Evolutionary conservation across 2,888 invertebrate species (phyloP).

Genomic region (Dimorphilus gyrociliatus): DNA sequence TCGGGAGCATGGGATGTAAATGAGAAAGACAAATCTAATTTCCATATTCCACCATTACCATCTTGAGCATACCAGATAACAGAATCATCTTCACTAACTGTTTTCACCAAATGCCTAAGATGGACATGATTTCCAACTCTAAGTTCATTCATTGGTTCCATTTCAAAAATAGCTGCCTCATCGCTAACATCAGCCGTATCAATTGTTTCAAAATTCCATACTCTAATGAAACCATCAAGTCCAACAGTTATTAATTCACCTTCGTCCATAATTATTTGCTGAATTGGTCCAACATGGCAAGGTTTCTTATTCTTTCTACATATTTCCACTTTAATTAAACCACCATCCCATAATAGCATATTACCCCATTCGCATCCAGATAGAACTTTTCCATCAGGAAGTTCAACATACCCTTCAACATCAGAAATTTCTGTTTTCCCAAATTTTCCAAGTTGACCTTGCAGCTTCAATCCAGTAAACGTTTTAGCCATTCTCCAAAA

Average conservation of each 20-base stretch:
- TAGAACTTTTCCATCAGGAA: conserved; percentile 76
- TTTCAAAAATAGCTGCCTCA: conserved; percentile 58
- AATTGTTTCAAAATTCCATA: conserved; percentile 80
- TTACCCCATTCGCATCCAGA: conserved; percentile 83
- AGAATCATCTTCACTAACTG: conserved; percentile 32
- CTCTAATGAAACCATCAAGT: conserved; percentile 36
- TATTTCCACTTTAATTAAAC: conserved; percentile 55
- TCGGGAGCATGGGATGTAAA: conserved; percentile 40
- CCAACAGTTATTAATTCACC: conserved; percentile 46
- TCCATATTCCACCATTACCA: conserved; percentile 66
- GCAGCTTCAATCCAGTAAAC: conserved; percentile 73
- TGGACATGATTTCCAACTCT: conserved; percentile 43
- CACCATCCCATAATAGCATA: conserved; percentile 74
- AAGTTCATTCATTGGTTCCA: conserved; percentile 72
- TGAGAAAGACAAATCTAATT: conserved; percentile 49
- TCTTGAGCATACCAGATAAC: conserved; percentile 60
- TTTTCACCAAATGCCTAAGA: conserved; percentile 45
- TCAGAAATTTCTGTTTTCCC: conserved; percentile 82
- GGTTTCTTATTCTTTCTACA: conserved; percentile 42
- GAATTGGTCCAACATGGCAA: conserved; percentile 59
- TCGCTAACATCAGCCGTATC: conserved; percentile 68
- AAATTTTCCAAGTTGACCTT: conserved; percentile 72
- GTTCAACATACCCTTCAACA: conserved; percentile 61
- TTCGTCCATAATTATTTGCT: conserved; percentile 46
- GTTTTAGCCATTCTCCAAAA: conserved; percentile 85